These are phyloP conservation scores for Phortica okadai DNA, from an alignment of 2,888 invertebrate genomes.

Conservation along the genomic window DNA sequence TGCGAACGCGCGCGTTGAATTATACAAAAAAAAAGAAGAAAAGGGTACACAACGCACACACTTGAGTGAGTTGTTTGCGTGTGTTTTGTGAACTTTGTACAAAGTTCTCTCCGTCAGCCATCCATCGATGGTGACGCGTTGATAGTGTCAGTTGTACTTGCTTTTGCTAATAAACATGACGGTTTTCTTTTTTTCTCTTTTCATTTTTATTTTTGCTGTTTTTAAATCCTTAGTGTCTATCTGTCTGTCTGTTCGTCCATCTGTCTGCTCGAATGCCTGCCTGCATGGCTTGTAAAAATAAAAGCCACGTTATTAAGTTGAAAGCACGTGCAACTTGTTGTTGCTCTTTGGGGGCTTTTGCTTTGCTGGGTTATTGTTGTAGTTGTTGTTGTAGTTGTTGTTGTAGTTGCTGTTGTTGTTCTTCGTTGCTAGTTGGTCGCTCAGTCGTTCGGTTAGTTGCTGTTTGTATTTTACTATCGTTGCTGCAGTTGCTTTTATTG, in stretches of 20 bases:
- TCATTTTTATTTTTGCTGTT: constrained; percentile 47
- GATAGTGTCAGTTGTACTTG: constrained; percentile 49
- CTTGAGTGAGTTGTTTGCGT: constrained; percentile 42
- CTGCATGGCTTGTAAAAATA: constrained; percentile 60
- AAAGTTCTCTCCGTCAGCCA: constrained; percentile 49
- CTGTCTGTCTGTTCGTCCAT: constrained; percentile 24
- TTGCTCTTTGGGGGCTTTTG: constrained; percentile 40
- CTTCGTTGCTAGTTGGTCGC: neutral
- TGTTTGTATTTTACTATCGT: constrained; percentile 18
- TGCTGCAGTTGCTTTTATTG: constrained; percentile 64
- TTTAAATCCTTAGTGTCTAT: constrained; percentile 27
- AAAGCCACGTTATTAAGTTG: constrained; percentile 70
- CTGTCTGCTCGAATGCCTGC: constrained; percentile 20
- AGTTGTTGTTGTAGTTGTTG: neutral
- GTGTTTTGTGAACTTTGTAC: constrained; percentile 19
- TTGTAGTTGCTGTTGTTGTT: constrained; percentile 14
- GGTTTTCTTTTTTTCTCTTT: neutral
- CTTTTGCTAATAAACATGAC: constrained; percentile 47
- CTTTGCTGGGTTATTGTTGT: neutral
- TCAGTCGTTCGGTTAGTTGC: neutral
- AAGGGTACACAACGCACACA: neutral
- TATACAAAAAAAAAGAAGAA: neutral
- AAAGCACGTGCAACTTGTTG: constrained; percentile 71
- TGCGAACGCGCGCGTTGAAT: neutral
- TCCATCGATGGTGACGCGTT: constrained; percentile 60